These are phyloP conservation scores for Garra rufa DNA, from an alignment of 2,113 vertebrate species.

Conservation along the genomic window DNA sequence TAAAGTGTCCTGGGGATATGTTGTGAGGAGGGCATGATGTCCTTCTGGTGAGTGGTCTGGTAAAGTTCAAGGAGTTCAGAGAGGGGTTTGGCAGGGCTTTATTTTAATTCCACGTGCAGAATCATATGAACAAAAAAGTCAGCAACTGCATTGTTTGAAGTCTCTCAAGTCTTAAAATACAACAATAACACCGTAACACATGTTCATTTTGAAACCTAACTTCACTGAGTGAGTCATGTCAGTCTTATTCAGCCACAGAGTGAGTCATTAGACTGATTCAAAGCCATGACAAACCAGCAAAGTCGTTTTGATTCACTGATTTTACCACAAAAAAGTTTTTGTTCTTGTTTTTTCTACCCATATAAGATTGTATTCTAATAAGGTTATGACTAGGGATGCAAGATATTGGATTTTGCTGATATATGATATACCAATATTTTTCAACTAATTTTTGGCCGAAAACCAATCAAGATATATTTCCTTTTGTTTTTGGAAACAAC, in stretches of 20 bases:
- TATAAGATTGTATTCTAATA: neutral
- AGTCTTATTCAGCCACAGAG: neutral
- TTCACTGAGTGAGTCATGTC: constrained; percentile 7
- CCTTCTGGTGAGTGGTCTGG: neutral
- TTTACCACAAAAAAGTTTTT: neutral
- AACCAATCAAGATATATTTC: too few species aligned
- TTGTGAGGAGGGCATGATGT: neutral
- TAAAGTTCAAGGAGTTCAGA: neutral
- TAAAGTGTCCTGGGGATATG: neutral
- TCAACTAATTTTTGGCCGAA: too few species aligned
- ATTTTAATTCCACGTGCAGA: neutral
- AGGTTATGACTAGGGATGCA: neutral
- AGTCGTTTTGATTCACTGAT: neutral
- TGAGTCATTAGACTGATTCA: constrained; percentile 7
- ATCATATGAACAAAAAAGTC: neutral
- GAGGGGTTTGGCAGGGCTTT: neutral
- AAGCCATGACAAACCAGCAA: neutral
- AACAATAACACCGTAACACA: neutral
- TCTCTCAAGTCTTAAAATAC: neutral
- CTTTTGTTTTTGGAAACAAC: too few species aligned
- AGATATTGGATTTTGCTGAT: too few species aligned
- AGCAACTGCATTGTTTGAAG: neutral
- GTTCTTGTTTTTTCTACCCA: neutral
- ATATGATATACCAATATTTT: too few species aligned
- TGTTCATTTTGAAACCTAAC: neutral